Evolutionary conservation across 2,797 vertebrate genomes (phyloP).

Genomic region (Oryzias dopingdopingensis): DNA sequence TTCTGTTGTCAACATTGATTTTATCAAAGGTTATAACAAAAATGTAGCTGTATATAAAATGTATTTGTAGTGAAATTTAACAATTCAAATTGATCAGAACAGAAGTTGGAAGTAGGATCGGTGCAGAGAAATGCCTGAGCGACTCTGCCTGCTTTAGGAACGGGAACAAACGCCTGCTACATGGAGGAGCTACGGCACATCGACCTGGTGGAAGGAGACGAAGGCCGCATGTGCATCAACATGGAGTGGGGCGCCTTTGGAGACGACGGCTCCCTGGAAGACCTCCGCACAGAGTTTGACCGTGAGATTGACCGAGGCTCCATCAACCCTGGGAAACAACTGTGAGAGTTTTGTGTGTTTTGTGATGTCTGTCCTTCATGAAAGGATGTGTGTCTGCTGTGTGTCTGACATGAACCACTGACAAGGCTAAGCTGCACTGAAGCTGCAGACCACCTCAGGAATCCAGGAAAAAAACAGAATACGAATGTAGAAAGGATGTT

Average conservation of each 20-base stretch:
- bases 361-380: background rate
- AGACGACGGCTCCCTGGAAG: slow-evolving; percentile 87
- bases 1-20: no score
- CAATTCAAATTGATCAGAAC: background rate
- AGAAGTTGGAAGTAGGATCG: background rate
- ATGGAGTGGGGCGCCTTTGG: slow-evolving; percentile 94
- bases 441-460: no score
- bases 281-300: slow-evolving; percentile 90
- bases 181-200: slow-evolving; percentile 98
- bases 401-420: no score
- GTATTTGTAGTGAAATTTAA: no score
- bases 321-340: slow-evolving; percentile 89
- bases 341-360: slow-evolving; percentile 73
- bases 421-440: no score
- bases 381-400: no score
- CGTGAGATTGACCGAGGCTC: slow-evolving; percentile 91
- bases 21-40: background rate
- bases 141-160: slow-evolving; percentile 72
- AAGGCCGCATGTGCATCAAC: slow-evolving; percentile 98
- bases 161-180: slow-evolving; percentile 95
- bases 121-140: no score
- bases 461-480: no score
- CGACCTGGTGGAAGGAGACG: slow-evolving; percentile 93
- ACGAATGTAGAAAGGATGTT: no score
- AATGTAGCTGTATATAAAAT: background rate